Percentiles rank a stretch among this genome's conserved stretches.
phyloP scores from a whole-genome alignment of 2,113 vertebrate genomes.

The Myotis lucifugus region DNA sequence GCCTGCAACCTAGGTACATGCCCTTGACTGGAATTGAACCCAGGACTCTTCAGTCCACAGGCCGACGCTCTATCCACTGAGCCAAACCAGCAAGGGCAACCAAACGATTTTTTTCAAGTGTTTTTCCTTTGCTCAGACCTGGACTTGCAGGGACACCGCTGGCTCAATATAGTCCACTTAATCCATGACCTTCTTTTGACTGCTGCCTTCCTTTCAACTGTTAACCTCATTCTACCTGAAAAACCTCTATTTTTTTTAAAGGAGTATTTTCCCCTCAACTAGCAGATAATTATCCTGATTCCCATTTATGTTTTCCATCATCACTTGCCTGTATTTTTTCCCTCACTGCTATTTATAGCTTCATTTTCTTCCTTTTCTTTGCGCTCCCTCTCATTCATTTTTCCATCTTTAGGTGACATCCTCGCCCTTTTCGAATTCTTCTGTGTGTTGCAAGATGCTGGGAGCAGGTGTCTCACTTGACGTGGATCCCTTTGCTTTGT shows the following conservation, averaged over 20 bases:
- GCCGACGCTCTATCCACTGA: too few relatives aligned
- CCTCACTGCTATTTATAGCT: conserved; percentile 5
- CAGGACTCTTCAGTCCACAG: too few relatives aligned
- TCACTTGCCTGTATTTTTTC: neutral
- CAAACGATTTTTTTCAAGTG: neutral
- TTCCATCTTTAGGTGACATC: neutral
- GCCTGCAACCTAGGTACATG: too few relatives aligned
- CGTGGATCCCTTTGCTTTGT: neutral
- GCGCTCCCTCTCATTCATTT: neutral
- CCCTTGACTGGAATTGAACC: too few relatives aligned
- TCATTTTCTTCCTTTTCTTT: conserved; percentile 28
- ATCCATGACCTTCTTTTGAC: conserved; percentile 22
- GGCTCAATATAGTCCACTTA: neutral
- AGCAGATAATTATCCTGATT: neutral
- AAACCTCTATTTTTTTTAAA: neutral
- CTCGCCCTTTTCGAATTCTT: neutral
- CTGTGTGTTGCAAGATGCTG: neutral
- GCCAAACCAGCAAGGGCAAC: too few relatives aligned
- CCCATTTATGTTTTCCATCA: neutral
- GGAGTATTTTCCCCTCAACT: neutral
- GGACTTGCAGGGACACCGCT: neutral
- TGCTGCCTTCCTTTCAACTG: neutral
- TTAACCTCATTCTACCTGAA: conserved; percentile 25
- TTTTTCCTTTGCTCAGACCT: conserved; percentile 10
- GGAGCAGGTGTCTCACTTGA: neutral